These are phyloP conservation scores for Apostichopus japonicus DNA, from an alignment of 35 echinoderm and acorn worm genomes.

Conservation along the genomic window DNA sequence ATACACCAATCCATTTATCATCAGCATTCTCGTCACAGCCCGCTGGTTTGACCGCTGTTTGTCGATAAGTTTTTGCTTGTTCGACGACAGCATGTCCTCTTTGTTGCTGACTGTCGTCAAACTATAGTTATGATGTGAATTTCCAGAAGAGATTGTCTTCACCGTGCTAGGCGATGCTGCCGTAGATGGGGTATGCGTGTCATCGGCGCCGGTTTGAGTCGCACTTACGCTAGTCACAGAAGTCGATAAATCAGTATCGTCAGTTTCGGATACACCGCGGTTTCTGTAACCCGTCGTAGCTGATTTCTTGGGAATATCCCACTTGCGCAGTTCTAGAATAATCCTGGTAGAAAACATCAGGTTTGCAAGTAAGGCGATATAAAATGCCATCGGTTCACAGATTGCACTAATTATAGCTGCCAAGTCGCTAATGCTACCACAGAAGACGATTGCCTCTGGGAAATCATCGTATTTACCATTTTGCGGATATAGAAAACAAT, in stretches of 20 bases:
- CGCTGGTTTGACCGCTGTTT: background rate
- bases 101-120: no score
- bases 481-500: background rate
- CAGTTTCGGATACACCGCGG: background rate
- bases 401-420: background rate
- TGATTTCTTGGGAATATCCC: background rate
- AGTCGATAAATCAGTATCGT: background rate
- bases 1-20: slow-evolving; percentile 16
- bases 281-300: background rate
- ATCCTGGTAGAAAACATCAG: background rate
- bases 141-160: background rate
- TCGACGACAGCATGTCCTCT: background rate
- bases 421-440: background rate
- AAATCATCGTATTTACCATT: background rate
- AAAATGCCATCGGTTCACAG: background rate
- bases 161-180: background rate
- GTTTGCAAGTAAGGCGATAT: background rate
- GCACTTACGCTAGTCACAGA: background rate
- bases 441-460: background rate
- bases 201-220: background rate
- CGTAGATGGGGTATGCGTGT: background rate
- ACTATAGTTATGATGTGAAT: no score
- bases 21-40: slow-evolving; percentile 13
- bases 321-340: background rate
- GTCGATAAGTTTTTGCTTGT: background rate